Evolutionary conservation across 2,797 vertebrate species (phyloP), one percentile per base, ranked within the genome.

Genomic region (Denticeps clupeoides): DNA sequence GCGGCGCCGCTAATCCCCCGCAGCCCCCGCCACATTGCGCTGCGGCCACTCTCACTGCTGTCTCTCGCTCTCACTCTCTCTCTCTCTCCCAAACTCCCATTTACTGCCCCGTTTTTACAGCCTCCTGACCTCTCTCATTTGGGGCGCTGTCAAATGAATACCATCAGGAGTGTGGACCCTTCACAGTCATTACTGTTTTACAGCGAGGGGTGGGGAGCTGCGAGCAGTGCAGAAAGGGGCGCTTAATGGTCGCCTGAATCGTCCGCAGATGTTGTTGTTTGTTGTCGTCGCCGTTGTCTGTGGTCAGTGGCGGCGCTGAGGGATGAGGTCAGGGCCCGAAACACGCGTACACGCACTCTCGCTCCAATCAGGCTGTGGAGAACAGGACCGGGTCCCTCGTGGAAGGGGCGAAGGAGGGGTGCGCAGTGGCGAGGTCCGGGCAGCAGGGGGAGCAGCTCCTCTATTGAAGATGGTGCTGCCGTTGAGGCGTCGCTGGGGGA

Each of bases 371-470:
- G n/a, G n/a, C n/a, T n/a, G n/a, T 7, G 37, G 43, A 42, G 19
- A 18, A 32, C 1, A 11, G 22, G 44, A 45, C 28, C 49, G 16
- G 22, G 24, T 32, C n/a, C 4, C 45, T 12, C 38, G n/a, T 46
- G 26, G 55, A 71, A 71, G 67, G 52, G 48, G 56, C 65, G 32
- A 45, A 61, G 60, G 38, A 46, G 58, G 58, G 68, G 63, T 74
- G 52, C 65, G 87, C 82, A 89, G 83, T 91, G 73, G 75, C 86
- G 60, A 47, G 31, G 56, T 74, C 61, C 60, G 68, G 82, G 78
- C 94, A 91, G 89, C 80, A 98, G 94, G 89, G 93, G 94, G 94
- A 96, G 93, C 86, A 86, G 80, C 91, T 81, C 88, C 82, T 88
- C 94, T 94, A 82, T 88, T 84, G 87, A 59, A 24, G 41, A 16